These are phyloP conservation scores for Actenoides lindsayi DNA, from an alignment of 2,113 vertebrate species.

Conservation along the genomic window DNA sequence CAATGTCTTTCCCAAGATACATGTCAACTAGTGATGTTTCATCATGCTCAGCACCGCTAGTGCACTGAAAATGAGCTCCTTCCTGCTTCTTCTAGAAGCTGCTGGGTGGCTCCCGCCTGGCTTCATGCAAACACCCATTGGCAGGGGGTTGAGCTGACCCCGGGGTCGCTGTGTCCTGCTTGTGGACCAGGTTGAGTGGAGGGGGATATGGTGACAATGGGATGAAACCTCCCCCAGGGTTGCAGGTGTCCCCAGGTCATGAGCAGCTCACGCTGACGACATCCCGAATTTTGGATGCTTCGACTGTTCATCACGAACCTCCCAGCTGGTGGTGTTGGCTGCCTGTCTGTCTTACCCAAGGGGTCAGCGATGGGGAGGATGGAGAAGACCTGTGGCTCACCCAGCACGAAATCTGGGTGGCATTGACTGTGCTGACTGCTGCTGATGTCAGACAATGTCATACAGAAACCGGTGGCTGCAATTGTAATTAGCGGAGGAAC, in stretches of 20 bases:
- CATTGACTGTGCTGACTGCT: background rate
- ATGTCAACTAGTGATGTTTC: accelerated
- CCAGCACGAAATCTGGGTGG: accelerated
- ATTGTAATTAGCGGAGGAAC: background rate
- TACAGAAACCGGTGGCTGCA: background rate
- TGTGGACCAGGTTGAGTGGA: background rate
- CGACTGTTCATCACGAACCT: background rate
- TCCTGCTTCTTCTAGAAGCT: background rate
- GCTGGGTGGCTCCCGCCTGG: background rate
- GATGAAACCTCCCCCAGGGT: background rate
- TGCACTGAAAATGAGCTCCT: background rate
- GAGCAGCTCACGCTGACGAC: accelerated
- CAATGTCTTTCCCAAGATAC: background rate
- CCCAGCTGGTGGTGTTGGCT: background rate
- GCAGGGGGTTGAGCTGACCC: background rate
- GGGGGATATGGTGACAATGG: background rate
- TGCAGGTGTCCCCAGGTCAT: background rate
- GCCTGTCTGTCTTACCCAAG: background rate
- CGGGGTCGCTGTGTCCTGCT: background rate
- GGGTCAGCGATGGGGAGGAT: background rate
- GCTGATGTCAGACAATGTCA: background rate
- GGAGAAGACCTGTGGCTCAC: background rate
- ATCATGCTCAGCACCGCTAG: accelerated
- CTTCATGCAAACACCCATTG: background rate
- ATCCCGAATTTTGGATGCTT: background rate